Percentiles rank a stretch among this genome's conserved stretches.
These are phyloP conservation scores for Acrobeloides nanus DNA, from an alignment of 2,888 invertebrate species.

Conservation along the genomic window DNA sequence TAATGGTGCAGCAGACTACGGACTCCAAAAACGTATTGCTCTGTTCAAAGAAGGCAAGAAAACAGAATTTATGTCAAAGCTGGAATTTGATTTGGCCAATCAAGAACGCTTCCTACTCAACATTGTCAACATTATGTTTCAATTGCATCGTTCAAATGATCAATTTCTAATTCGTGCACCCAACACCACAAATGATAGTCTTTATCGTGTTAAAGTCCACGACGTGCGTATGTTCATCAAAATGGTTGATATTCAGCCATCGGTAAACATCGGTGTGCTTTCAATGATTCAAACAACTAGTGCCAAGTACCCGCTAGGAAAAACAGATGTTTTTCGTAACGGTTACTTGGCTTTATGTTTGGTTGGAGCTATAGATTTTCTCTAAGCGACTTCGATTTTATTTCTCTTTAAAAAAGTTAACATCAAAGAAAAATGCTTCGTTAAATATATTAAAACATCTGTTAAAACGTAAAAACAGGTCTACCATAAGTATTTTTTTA, in stretches of 20 bases:
- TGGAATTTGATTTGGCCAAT: slow-evolving; percentile 3
- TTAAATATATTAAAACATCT: too few relatives aligned
- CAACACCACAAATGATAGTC: neutral
- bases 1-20: neutral
- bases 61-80: slow-evolving; percentile 4
- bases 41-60: slow-evolving; percentile 4
- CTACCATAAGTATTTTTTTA: too few relatives aligned
- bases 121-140: neutral
- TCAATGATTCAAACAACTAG: slow-evolving; percentile 3
- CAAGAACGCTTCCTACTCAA: neutral
- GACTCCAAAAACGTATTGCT: slow-evolving; percentile 3
- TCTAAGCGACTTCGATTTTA: too few relatives aligned
- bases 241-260: slow-evolving; percentile 8
- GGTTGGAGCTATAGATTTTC: too few relatives aligned
- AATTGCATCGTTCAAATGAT: too few relatives aligned
- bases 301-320: too few relatives aligned
- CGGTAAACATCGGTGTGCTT: slow-evolving; percentile 9
- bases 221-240: slow-evolving; percentile 10
- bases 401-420: too few relatives aligned
- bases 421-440: too few relatives aligned
- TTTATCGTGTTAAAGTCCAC: slow-evolving; percentile 7
- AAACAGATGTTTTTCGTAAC: too few relatives aligned
- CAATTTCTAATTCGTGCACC: slow-evolving; percentile 5
- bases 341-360: too few relatives aligned
- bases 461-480: too few relatives aligned